Percentiles rank a stretch among this genome's conserved stretches.
Evolutionary conservation across 1,140 invertebrate genomes (phyloP).

Genomic region (Bombus vancouverensis): DNA sequence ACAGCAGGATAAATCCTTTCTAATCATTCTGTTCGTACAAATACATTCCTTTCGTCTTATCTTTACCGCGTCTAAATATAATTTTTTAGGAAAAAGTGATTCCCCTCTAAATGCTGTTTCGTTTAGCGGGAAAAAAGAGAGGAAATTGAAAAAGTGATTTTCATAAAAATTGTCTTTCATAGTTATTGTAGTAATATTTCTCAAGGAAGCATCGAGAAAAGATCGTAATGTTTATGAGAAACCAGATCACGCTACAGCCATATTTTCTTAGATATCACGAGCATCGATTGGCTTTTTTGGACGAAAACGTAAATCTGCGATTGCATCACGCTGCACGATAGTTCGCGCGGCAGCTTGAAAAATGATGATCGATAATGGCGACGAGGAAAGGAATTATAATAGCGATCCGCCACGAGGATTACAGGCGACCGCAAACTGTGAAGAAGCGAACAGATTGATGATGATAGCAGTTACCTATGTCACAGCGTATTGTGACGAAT

Average conservation of each 20-base stretch:
- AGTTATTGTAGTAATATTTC: not conserved
- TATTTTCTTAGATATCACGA: not conserved
- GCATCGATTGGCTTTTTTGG: not conserved
- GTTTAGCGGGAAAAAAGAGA: not conserved
- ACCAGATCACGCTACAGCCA: not conserved
- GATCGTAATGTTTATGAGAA: not conserved
- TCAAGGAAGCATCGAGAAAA: not conserved
- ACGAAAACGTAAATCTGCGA: not conserved
- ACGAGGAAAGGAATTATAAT: not conserved
- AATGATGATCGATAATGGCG: slow-evolving; percentile 1
- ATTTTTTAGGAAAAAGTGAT: too few relatives aligned
- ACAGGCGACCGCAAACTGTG: too few relatives aligned
- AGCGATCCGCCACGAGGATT: not conserved
- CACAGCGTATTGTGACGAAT: not conserved
- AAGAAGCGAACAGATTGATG: not conserved
- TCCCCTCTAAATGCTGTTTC: not conserved
- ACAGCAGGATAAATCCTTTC: too few relatives aligned
- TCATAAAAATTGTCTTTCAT: not conserved
- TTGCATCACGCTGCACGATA: not conserved
- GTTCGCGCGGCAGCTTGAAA: not conserved
- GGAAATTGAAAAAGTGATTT: not conserved
- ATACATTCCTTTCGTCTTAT: too few relatives aligned
- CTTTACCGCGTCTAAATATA: too few relatives aligned
- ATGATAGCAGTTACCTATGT: not conserved
- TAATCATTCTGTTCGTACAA: too few relatives aligned